A percentile compares a stretch with the other conserved stretches of the same genome.
Evolutionary conservation across 2,797 vertebrate species (phyloP).

Genomic region (Acrocephalus scirpaceus): DNA sequence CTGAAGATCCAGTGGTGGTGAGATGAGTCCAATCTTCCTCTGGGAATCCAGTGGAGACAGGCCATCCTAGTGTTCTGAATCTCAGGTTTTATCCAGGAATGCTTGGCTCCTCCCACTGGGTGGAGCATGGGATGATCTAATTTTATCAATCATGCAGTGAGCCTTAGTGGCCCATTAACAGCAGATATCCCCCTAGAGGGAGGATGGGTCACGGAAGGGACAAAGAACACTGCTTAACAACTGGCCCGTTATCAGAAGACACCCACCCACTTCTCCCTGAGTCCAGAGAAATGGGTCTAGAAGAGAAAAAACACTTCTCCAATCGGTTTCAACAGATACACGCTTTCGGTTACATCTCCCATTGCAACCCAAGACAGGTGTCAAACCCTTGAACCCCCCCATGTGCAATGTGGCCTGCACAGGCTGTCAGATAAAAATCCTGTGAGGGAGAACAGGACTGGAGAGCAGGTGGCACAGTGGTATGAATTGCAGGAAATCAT

Average conservation of each 20-base stretch:
- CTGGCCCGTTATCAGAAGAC: neutral
- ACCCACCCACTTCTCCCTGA: rapidly evolving
- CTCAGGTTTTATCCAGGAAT: neutral
- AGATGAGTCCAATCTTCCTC: neutral
- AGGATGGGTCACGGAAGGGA: neutral
- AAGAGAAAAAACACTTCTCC: neutral
- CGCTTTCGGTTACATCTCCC: neutral
- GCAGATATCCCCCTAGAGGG: neutral
- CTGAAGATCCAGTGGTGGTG: no score
- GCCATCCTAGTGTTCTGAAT: neutral
- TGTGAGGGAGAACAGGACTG: rapidly evolving
- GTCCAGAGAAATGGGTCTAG: neutral
- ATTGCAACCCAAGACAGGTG: neutral
- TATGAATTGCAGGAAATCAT: neutral
- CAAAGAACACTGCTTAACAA: neutral
- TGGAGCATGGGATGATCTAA: neutral
- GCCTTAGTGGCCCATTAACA: neutral
- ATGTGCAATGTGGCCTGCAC: rapidly evolving
- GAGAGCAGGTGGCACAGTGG: neutral
- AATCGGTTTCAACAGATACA: neutral
- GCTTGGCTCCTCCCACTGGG: neutral
- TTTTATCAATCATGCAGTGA: neutral
- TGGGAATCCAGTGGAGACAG: neutral
- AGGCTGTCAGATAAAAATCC: neutral
- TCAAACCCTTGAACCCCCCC: rapidly evolving